Percentiles rank a stretch among this genome's conserved stretches.
These are phyloP conservation scores for Hydropsyche betteni DNA, from an alignment of 2,888 invertebrate species.

Conservation along the genomic window DNA sequence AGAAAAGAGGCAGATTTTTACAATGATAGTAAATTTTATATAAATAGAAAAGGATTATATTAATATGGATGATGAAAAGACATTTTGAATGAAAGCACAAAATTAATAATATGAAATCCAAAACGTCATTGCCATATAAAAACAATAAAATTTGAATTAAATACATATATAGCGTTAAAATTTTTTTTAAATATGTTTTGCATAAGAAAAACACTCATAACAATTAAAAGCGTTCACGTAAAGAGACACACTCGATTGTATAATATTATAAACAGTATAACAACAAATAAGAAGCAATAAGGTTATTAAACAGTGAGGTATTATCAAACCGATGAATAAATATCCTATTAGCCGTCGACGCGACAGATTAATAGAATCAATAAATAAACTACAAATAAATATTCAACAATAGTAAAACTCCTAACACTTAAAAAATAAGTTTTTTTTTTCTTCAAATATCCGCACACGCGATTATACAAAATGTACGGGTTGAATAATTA, in stretches of 20 bases:
- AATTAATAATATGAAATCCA: no score
- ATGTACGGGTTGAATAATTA: conserved; percentile 15
- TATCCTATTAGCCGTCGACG: conserved; percentile 6
- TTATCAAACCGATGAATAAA: conserved; percentile 22
- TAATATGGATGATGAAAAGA: no score
- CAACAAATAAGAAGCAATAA: conserved; percentile 11
- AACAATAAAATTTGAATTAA: neutral
- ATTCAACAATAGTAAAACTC: conserved; percentile 51
- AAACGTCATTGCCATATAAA: neutral
- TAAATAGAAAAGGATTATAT: no score
- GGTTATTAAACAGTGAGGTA: conserved; percentile 5
- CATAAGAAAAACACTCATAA: conserved; percentile 10
- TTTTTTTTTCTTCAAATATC: conserved; percentile 31
- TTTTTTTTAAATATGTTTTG: no score
- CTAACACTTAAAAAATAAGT: conserved; percentile 48
- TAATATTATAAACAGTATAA: neutral
- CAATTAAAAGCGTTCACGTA: conserved; percentile 9
- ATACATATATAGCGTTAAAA: neutral
- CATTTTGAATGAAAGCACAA: no score
- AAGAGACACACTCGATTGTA: conserved; percentile 10
- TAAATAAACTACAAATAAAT: conserved; percentile 51
- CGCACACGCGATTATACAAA: conserved; percentile 10
- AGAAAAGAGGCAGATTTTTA: no score
- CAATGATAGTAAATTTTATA: no score
- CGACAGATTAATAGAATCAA: conserved; percentile 44